These are phyloP conservation scores for Penaeus monodon DNA, from an alignment of 2,888 invertebrate species.

Conservation along the genomic window DNA sequence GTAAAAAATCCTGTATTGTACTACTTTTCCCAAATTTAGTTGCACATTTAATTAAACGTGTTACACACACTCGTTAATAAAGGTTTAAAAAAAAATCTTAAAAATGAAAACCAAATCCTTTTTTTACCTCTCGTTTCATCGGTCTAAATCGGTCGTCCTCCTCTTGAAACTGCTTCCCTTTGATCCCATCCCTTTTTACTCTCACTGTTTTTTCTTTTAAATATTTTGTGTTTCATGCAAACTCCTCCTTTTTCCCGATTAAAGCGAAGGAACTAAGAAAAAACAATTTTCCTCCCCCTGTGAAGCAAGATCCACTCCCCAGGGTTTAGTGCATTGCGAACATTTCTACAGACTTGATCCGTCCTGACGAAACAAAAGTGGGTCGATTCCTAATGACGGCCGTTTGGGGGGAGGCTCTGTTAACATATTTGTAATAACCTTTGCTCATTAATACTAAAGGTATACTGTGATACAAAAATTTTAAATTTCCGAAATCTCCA, in stretches of 20 bases:
- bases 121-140: too few relatives aligned
- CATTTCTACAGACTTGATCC: constrained; percentile 20
- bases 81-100: too few relatives aligned
- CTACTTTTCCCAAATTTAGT: too few relatives aligned
- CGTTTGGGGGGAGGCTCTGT: background rate
- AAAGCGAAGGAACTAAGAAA: constrained; percentile 13
- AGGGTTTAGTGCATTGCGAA: constrained; percentile 25
- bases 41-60: too few relatives aligned
- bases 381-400: constrained; percentile 5
- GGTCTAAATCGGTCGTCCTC: too few relatives aligned
- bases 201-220: background rate
- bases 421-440: constrained; percentile 8
- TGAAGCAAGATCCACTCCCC: constrained; percentile 22
- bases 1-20: too few relatives aligned
- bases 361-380: constrained; percentile 21
- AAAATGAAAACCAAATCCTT: too few relatives aligned
- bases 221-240: constrained; percentile 25
- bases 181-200: too few relatives aligned
- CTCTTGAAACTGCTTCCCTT: too few relatives aligned
- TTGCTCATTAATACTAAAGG: background rate
- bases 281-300: constrained; percentile 14
- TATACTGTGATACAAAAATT: background rate
- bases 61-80: too few relatives aligned
- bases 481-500: too few relatives aligned
- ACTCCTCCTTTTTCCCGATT: constrained; percentile 16